A percentile compares a stretch with the other conserved stretches of the same genome.
phyloP scores from a whole-genome alignment of 2,797 vertebrate species.

The Peromyscus melanophrys region DNA sequence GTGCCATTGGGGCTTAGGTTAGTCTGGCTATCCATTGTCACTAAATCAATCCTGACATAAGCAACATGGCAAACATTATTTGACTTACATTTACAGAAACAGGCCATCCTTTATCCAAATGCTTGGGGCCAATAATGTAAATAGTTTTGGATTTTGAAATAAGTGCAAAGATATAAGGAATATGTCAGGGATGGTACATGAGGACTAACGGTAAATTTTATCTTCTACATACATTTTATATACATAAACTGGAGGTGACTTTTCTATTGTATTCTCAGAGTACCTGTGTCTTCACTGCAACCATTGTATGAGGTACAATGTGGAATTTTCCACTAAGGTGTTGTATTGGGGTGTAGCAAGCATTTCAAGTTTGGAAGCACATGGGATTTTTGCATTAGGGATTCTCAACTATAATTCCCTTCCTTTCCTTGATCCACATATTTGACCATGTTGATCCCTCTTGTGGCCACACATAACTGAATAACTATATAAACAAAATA shows the following conservation, averaged over 20 bases:
- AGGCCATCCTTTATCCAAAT: too few species aligned
- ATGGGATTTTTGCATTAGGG: neutral
- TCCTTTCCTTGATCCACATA: neutral
- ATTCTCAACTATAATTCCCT: neutral
- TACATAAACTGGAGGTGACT: neutral
- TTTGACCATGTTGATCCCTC: neutral
- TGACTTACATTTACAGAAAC: neutral
- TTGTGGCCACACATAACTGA: neutral
- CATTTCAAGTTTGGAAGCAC: neutral
- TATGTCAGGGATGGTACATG: too few species aligned
- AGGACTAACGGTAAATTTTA: neutral
- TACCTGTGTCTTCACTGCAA: neutral
- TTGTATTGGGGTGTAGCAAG: too few species aligned
- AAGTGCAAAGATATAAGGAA: neutral
- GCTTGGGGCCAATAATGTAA: neutral
- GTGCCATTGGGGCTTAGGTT: neutral
- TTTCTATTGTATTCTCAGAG: neutral
- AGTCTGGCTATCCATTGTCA: neutral
- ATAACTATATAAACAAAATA: conserved; percentile 27
- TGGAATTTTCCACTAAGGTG: neutral
- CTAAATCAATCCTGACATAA: neutral
- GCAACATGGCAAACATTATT: neutral
- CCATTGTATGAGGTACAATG: neutral
- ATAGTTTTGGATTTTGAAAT: neutral
- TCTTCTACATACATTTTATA: neutral